Evolutionary conservation across 1,140 invertebrate species (phyloP), one percentile per base, ranked within the genome.

Genomic region (Drosophila insularis): DNA sequence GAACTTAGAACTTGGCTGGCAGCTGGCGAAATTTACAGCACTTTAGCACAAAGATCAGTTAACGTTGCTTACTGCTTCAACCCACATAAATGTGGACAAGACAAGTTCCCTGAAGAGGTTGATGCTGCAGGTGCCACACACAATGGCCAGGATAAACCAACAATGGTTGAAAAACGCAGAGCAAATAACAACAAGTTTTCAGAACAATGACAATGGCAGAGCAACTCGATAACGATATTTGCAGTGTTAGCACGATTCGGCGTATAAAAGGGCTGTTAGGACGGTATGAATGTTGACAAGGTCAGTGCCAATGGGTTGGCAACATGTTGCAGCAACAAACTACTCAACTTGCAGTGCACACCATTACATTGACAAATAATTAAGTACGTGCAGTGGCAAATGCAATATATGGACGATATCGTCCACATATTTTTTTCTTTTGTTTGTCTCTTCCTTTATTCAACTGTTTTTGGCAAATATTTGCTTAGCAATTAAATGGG

Each of bases 321-420:
- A 60, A 59, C 32, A 40, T 46, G 35, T 56, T 40, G 40, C 50
- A 46, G 55, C n/a, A 21, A 64, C 27, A 19, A 35, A 17, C 55
- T 50, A 55, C 17, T 21, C 53, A 19, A 43, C 54, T 66, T 54
- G 31, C 54, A 53, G 63, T 60, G 61, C 70, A 76, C 66, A 59
- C 63, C 69, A 76, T 75, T 60, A 53, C 54, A 50, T 69, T 27
- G 54, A 11, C 66, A 76, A 72, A 78, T 78, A 86, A 81, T 87
- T 81, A 70, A 81, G 54, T 70, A 65, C 65, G 55, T 74, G 53
- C 56, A 35, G n/a, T 37, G 40, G 67, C 8, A 54, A 37, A 40
- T 53, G 50, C 63, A 62, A 56, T 68, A 17, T n/a, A 23, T 7
- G 10, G 7, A 4, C 40, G 5, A 27, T 17, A 35, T 35, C n/a